Percentiles rank a stretch among this genome's conserved stretches.
Evolutionary conservation across 2,797 vertebrate species (phyloP).

Genomic region (Danio jaintianensis): DNA sequence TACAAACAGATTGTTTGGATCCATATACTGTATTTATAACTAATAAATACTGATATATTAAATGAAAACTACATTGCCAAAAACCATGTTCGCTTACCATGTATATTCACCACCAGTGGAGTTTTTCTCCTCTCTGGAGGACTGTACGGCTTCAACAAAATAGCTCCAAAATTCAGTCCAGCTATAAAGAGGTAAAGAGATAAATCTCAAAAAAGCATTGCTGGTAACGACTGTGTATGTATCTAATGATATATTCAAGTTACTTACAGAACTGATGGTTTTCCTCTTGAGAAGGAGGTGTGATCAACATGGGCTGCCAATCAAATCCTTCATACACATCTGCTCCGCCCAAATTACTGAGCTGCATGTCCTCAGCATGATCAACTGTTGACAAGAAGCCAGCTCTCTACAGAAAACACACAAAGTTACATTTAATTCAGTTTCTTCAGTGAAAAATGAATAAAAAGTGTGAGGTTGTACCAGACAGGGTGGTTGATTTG

Average conservation of each 20-base stretch:
- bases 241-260: neutral
- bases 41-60: neutral
- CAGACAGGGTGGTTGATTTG: constrained; percentile 68
- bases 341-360: constrained; percentile 74
- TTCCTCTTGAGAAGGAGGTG: constrained; percentile 70
- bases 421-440: constrained; percentile 35
- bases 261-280: constrained; percentile 75
- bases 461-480: constrained; percentile 30
- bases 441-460: neutral
- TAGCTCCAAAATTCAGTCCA: constrained; percentile 78
- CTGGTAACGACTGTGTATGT: no score
- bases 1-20: neutral
- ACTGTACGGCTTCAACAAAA: constrained; percentile 75
- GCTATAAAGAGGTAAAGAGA: constrained; percentile 65
- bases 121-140: constrained; percentile 54
- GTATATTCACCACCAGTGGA: constrained; percentile 83
- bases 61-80: neutral
- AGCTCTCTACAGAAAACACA: constrained; percentile 71
- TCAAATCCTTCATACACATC: constrained; percentile 71
- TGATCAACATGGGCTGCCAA: constrained; percentile 78
- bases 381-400: constrained; percentile 70
- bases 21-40: neutral
- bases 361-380: constrained; percentile 68
- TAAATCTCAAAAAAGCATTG: neutral
- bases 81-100: constrained; percentile 73